Evolutionary conservation across 1,140 invertebrate species (phyloP), one percentile per base, ranked within the genome.

Genomic region (Sminthurides bifidus): DNA sequence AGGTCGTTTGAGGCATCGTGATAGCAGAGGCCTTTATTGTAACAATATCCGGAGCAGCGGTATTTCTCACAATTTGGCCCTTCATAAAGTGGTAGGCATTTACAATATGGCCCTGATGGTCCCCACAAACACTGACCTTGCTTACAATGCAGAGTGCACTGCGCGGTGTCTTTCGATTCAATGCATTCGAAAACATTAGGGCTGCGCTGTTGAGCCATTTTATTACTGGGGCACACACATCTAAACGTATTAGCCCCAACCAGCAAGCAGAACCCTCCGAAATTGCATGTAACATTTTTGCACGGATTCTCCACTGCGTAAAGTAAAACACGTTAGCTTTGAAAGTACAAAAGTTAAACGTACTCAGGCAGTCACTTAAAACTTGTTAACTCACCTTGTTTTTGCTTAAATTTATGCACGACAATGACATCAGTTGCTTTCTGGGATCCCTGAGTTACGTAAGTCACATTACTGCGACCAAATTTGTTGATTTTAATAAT

Each of bases 401-500:
- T 43, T 64, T 83, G 80, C 60, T 81, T 80, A 56, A 80, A 68
- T 53, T 80, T 75, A 62, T 84, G 82, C 19, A 84, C 65, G 10
- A 85, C 78, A n/a, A 79, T 68, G 61, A 84, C 74, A 65, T 82
- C 80, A 2, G 76, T 76, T 19, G 79, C 74, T 64, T 77, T 73
- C 27, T 72, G 70, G 6, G 79, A 67, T 6, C 79, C 75, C 61
- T 75, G 71, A 0, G 77, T 72, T 52, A 83, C 66, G 57, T 74
- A 73, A 4, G 73, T 76, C 2, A 72, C 66, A 55, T 79, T 76
- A 31, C 74, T 74, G 41, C 66, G 65, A 5, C 80, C 80, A 70
- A 84, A 85, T 68, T 87, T 87, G 65, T 82, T 75, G 64, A 86
- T 69, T 59, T 75, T 75, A n/a, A 81, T 69, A 37, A 87, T 75